Evolutionary conservation across 2,113 vertebrate species (phyloP), one percentile per base, ranked within the genome.

Genomic region (Cololabis saira): DNA sequence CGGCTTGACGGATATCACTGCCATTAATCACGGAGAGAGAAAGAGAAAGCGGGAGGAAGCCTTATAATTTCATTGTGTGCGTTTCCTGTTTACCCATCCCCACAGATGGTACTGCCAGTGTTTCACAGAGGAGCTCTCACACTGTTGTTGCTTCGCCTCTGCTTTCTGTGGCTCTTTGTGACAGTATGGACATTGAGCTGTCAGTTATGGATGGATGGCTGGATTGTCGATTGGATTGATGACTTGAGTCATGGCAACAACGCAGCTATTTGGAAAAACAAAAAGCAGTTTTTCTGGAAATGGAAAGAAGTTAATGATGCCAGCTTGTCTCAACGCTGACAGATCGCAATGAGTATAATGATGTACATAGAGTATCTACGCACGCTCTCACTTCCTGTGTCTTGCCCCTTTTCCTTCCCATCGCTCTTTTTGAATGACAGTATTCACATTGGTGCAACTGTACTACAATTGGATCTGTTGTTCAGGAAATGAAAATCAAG

Each of bases 131-230:
- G 47, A 84, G 77, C 81, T 66, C 69, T 74, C 78, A 71, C 83
- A 53, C 82, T 82, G 82, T 86, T 84, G 71, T 86, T 83, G 84
- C 73, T 65, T 88, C 57, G 27, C 55, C 66, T 49, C 74, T 4
- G 55, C 71, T 86, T 77, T 90, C 90, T 91, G 87, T 86, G 79
- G 84, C 74, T 81, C 85, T 89, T 92, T 92, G 90, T 90, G 75
- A 86, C 74, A 77, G 64, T 68, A 55, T 63, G 77, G 85, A 86
- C 89, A 85, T 67, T 78, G 83, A 91, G 73, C 89, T 92, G 87
- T 87, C 85, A 86, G 90, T 88, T 91, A 87, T 84, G 42, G 74
- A 81, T 71, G 71, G 81, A 89, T 67, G 75, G 85, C 84, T 68
- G 74, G 77, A 85, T 75, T 61, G 71, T 60, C 42, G 22, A 56